Evolutionary conservation across 2,888 invertebrate genomes (phyloP), one percentile per base, ranked within the genome.

Genomic region (Emmelina monodactyla): DNA sequence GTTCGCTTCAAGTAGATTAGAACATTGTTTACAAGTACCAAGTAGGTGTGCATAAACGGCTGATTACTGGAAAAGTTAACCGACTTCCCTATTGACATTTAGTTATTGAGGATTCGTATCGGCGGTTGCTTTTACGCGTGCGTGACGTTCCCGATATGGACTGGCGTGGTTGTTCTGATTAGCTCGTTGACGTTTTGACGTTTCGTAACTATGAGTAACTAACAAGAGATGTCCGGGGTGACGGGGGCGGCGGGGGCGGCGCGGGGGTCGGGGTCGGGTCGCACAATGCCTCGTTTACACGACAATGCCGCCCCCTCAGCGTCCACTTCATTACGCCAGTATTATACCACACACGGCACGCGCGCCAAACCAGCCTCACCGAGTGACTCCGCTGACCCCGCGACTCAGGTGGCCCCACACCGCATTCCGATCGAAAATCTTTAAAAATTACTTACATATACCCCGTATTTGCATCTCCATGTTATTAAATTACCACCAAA

Each of bases 261-360:
- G 68, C 51, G 45, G 44, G 44, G 38, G 42, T 44, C 34, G 49
- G 29, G 29, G 12, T 48, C 45, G 46, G 43, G 49, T 37, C 44
- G 49, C 52, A 76, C 76, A 78, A 78, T 78, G 65, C 55, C 66
- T 76, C 75, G 71, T 76, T 73, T 72, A 65, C 61, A 50, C 48
- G 58, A 76, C 72, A 76, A 76, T 66, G 61, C 70, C 72, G 71
- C 73, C 73, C 67, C 71, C 72, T 68, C 68, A 58, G 62, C 57
- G 68, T 68, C 67, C 71, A 78, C 79, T 79, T 80, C 79, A 80
- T 80, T 80, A 79, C 79, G 79, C 78, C 69, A 51, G 62, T 70
- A 79, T 80, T 80, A 79, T 80, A 53, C 58, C 45, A 49, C 51
- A 50, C 51, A 50, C 50, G 45, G 54, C 28, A 29, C 30, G 19